Evolutionary conservation across 2,797 vertebrate genomes (phyloP), one percentile per base, ranked within the genome.

Genomic region (Linurgus olivaceus): DNA sequence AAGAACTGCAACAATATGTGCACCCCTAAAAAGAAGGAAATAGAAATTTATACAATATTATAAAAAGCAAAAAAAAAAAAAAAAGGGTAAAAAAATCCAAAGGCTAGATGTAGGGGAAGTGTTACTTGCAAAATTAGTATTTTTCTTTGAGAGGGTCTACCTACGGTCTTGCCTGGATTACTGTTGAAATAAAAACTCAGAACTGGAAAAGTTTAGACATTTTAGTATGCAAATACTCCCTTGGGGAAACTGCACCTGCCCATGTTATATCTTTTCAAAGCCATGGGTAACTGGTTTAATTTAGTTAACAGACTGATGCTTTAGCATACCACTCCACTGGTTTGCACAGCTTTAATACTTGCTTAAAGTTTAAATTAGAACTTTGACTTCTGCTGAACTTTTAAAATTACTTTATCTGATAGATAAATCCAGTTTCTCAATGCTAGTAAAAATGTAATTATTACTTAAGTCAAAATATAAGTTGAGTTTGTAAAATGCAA

Each of bases 371-470:
- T 96, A 96, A 96, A 94, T 96, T 96, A 94, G 63, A 94, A 93
- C 95, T 95, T 95, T 91, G 89, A 90, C 83, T 96, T 73, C 52
- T 82, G 29, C 82, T 86, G 94, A 96, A 94, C 96, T 96, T 96
- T 25, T 79, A 73, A 94, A 97, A 96, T 94, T 94, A 76, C 85
- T 93, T 90, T 93, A 93, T 96, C 85, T 95, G 84, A 95, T 93
- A 93, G 45, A 83, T 93, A 94, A 97, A 68, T 95, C 68, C 68
- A 75, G 67, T 88, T 94, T 92, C 92, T 95, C 92, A 82, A 55
- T 88, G 48, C 29, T 35, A 92, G 63, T 88, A 94, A 95, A 96
- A 97, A 96, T 95, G 73, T 96, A 96, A 96, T 95, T 95, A 96
- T 93, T 96, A 73, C 63, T 88, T 75, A 96, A 95, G 83, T 93